These are phyloP conservation scores for Muscicapa adusta DNA, from an alignment of 2,113 vertebrate species.

Conservation along the genomic window DNA sequence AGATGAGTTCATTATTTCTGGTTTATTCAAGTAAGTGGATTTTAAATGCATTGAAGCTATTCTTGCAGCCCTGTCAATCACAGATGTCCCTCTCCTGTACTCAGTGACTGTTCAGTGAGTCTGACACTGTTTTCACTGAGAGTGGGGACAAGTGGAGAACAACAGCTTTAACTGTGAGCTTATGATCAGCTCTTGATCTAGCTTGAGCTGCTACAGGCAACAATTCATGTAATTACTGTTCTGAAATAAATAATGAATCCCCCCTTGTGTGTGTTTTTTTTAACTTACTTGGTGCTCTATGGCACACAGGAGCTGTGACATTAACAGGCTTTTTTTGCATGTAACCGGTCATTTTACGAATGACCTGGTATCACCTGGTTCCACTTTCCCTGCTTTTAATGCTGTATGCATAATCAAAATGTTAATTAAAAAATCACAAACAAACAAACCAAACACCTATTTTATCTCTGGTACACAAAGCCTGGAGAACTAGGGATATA, in stretches of 20 bases:
- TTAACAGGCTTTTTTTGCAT: neutral
- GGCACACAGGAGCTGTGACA: neutral
- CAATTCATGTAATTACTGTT: neutral
- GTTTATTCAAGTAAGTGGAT: neutral
- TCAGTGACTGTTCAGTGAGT: neutral
- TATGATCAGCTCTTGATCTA: neutral
- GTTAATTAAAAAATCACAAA: neutral
- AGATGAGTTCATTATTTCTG: neutral
- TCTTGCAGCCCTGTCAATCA: neutral
- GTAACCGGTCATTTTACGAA: neutral
- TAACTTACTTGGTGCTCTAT: no score
- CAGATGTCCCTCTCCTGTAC: neutral
- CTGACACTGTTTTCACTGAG: neutral
- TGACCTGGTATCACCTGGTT: neutral
- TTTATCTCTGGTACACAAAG: neutral
- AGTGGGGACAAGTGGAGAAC: neutral
- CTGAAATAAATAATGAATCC: neutral
- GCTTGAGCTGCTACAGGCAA: neutral
- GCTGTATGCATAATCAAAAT: neutral
- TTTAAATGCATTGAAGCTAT: neutral
- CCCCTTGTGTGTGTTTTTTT: neutral
- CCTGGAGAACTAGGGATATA: neutral
- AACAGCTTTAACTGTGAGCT: neutral
- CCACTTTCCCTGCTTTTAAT: neutral
- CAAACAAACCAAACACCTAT: neutral